Evolutionary conservation across 2,888 invertebrate genomes (phyloP), one percentile per base, ranked within the genome.

Genomic region (Sicus ferrugineus): DNA sequence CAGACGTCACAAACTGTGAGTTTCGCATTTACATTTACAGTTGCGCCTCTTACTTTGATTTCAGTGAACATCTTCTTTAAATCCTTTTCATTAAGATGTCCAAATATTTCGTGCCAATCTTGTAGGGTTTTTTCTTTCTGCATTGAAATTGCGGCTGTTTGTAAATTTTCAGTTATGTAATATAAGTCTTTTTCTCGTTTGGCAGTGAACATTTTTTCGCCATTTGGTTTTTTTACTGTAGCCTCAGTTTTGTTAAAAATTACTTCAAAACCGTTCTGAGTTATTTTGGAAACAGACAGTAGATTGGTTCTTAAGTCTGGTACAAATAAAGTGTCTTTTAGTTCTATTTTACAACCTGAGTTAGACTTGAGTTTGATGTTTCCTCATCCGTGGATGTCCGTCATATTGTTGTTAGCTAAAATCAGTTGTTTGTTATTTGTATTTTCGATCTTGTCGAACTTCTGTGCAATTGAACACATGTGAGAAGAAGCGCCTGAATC

Each of bases 401-500:
- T 61, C 34, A 11, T 48, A 23, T 69, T 14, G 19, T 50, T 48
- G 31, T 50, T 64, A 30, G 64, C 48, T n/a, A 64, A 23, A 28
- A 2, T 28, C 19, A 46, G 31, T 50, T 16, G 19, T 63, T 56
- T 19, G 21, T 52, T 23, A 19, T 14, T 21, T 54, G 21, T 3
- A 9, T 31, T 28, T 2, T 42, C 9, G 16, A 64, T 23, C 0
- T 56, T 28, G 2, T n/a, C 16, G 26, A 69, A 63, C 23, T 64
- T 42, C 0, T 6, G 2, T 21, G 9, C 42, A 1, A 26, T 7
- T 9, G 42, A 59, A 9, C 59, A 56, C 69, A 69, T 69, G 19
- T 69, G 69, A 1, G 69, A 69, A n/a, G 69, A 31, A 11, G 69
- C 69, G 2, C 69, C 65, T 7, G 64, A 65, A 14, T 69, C 64